Conservation (phyloP, 2,797 vertebrate genomes). For the Argya squamiceps region DNA sequence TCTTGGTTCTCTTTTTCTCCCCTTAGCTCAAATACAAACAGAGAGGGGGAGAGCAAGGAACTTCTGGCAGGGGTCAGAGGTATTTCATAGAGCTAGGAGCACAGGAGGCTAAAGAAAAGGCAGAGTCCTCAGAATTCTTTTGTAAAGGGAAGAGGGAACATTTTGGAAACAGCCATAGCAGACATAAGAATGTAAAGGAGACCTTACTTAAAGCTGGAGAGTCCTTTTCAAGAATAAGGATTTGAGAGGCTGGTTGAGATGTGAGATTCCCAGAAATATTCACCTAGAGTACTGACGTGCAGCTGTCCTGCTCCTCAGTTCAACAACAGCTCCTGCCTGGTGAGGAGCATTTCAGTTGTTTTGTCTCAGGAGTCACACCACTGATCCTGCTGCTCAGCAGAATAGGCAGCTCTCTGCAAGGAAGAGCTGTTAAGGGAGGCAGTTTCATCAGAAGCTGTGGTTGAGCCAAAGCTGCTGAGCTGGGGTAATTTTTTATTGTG, state of each 20-base stretch:
- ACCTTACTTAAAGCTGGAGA: background rate
- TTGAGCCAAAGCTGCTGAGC: background rate
- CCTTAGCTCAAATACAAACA: background rate
- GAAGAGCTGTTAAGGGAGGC: background rate
- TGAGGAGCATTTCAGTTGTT: background rate
- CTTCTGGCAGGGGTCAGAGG: background rate
- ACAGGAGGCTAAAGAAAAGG: background rate
- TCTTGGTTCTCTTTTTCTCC: background rate
- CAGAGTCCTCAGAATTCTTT: background rate
- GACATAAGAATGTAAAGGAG: background rate
- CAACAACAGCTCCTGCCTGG: background rate
- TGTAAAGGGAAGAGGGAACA: background rate
- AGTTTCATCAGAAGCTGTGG: background rate
- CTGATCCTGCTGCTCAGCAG: background rate
- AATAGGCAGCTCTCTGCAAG: background rate
- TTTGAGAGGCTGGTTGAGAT: background rate
- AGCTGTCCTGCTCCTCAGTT: background rate
- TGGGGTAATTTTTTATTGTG: constrained; percentile 32
- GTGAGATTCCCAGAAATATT: background rate
- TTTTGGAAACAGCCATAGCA: background rate
- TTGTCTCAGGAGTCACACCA: background rate
- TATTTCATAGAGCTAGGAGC: background rate
- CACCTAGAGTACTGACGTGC: background rate
- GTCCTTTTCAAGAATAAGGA: background rate
- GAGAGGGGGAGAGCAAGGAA: background rate